phyloP scores from a whole-genome alignment of 2,797 vertebrate species.

The Gobionotothen gibberifrons region DNA sequence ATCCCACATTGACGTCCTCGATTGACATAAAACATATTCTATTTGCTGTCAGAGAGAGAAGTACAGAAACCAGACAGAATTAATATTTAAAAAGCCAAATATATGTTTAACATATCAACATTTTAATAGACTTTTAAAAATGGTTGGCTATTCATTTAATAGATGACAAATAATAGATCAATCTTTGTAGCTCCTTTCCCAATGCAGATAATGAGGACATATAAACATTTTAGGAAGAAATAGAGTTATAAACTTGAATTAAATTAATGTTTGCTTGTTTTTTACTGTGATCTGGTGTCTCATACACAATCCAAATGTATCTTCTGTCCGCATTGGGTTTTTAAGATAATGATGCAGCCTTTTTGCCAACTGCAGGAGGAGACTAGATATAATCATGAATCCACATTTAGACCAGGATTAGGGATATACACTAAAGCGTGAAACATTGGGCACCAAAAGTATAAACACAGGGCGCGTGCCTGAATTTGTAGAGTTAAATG shows the following conservation, averaged over 20 bases:
- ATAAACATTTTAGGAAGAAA: background rate
- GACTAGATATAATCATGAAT: background rate
- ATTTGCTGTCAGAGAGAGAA: too few species aligned
- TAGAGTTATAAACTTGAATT: background rate
- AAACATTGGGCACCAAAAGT: constrained; percentile 34
- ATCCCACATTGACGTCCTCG: too few species aligned
- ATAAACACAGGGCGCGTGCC: constrained; percentile 22
- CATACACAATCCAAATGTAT: background rate
- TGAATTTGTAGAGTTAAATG: constrained; percentile 33
- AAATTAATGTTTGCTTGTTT: background rate
- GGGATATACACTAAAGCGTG: background rate
- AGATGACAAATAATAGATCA: too few species aligned
- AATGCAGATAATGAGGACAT: background rate
- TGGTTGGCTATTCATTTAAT: too few species aligned
- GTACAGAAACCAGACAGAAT: too few species aligned
- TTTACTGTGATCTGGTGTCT: background rate
- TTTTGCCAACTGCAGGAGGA: background rate
- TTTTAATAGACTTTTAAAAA: too few species aligned
- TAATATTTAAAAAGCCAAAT: too few species aligned
- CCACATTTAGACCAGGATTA: background rate
- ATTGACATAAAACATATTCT: too few species aligned
- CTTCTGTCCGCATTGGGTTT: background rate
- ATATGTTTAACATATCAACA: too few species aligned
- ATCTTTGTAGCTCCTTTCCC: too few species aligned
- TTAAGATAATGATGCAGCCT: background rate